These are phyloP conservation scores for Brachionus koreanus DNA, from an alignment of 1,140 invertebrate genomes.

Conservation along the genomic window DNA sequence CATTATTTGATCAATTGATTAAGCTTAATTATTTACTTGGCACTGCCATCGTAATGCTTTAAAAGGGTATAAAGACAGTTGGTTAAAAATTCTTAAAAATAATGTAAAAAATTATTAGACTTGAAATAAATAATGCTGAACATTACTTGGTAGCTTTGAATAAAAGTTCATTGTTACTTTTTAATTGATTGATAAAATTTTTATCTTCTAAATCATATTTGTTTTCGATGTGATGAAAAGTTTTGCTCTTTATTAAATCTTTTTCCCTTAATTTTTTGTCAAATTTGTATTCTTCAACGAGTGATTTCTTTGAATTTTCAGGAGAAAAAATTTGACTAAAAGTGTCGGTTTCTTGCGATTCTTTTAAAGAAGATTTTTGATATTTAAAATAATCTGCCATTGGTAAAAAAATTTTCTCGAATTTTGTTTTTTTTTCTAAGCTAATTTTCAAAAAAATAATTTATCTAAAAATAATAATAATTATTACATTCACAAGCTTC, in stretches of 20 bases:
- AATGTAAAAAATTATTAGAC: background rate
- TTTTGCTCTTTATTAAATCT: background rate
- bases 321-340: background rate
- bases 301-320: background rate
- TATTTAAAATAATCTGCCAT: slow-evolving; percentile 40
- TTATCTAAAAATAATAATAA: background rate
- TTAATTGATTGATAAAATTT: slow-evolving; percentile 24
- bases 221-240: background rate
- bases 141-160: slow-evolving; percentile 35
- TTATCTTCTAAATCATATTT: background rate
- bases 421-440: background rate
- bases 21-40: slow-evolving; percentile 10
- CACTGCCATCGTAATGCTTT: slow-evolving; percentile 34
- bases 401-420: background rate
- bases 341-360: background rate
- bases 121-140: too few relatives aligned
- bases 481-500: background rate
- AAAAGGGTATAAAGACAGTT: slow-evolving; percentile 32
- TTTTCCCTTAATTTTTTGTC: background rate
- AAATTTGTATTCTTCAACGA: background rate
- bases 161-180: slow-evolving; percentile 39
- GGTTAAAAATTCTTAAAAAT: slow-evolving; percentile 1
- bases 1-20: background rate
- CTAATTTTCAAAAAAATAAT: background rate
- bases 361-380: background rate